These are phyloP conservation scores for Zapus hudsonius DNA, from an alignment of 2,113 vertebrate species.

Conservation along the genomic window DNA sequence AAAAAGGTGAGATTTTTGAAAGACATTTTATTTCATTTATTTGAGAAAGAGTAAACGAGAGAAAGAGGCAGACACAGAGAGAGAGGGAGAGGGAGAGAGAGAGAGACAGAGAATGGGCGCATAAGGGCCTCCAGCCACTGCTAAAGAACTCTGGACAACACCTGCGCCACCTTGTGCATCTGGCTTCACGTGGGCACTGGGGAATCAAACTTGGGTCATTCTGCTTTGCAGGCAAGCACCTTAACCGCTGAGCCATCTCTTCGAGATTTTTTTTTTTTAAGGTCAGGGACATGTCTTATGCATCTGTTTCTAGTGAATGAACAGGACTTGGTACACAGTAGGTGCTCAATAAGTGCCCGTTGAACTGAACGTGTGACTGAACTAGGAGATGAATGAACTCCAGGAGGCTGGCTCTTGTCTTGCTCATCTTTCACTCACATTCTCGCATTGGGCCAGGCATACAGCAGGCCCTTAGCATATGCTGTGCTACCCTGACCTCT, in stretches of 20 bases:
- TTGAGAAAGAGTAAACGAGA: too few relatives aligned
- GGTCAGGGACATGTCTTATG: background rate
- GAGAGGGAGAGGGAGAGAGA: too few relatives aligned
- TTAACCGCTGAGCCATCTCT: too few relatives aligned
- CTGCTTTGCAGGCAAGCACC: too few relatives aligned
- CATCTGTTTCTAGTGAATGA: background rate
- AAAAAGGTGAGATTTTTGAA: background rate
- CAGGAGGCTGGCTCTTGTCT: background rate
- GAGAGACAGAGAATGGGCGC: too few relatives aligned
- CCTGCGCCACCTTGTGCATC: too few relatives aligned
- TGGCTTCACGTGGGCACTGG: too few relatives aligned
- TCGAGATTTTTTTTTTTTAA: background rate
- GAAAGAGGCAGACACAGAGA: too few relatives aligned
- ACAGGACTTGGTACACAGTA: background rate
- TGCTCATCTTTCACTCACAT: background rate
- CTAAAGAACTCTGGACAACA: too few relatives aligned
- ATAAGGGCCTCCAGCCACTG: too few relatives aligned
- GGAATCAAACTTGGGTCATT: too few relatives aligned
- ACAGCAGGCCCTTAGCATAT: background rate
- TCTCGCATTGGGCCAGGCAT: background rate
- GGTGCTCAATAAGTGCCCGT: background rate
- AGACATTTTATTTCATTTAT: too few relatives aligned
- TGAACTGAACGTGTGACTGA: background rate
- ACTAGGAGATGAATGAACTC: background rate
- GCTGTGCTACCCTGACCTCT: background rate